These are phyloP conservation scores for Calliphora vicina DNA, from an alignment of 1,140 invertebrate genomes.

Conservation along the genomic window DNA sequence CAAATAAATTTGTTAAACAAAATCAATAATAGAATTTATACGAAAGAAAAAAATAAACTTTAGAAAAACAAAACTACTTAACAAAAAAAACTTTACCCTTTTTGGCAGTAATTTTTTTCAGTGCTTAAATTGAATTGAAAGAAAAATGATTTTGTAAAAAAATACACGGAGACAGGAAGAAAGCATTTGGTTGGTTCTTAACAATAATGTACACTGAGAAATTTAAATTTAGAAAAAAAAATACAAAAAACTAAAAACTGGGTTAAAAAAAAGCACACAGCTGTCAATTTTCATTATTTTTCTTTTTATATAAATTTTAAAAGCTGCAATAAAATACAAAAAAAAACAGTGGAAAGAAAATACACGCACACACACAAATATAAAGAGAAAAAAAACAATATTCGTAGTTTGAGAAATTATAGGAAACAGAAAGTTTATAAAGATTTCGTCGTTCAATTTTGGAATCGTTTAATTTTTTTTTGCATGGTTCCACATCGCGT, in stretches of 20 bases:
- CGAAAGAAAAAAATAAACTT: background rate
- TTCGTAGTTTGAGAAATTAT: background rate
- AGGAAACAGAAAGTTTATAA: background rate
- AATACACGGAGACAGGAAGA: background rate
- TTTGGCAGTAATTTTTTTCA: conserved; percentile 43
- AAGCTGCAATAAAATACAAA: conserved; percentile 3
- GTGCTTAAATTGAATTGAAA: conserved; percentile 17
- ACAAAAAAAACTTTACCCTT: conserved; percentile 45
- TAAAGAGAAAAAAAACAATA: background rate
- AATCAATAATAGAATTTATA: background rate
- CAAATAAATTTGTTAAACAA: no score
- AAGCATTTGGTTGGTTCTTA: background rate
- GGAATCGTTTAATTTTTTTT: background rate
- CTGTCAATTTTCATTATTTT: background rate
- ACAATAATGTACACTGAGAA: conserved; percentile 22
- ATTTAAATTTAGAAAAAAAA: background rate
- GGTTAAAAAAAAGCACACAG: background rate
- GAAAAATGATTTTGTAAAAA: background rate
- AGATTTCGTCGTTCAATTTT: conserved; percentile 14
- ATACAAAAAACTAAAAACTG: background rate
- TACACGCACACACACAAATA: conserved; percentile 5
- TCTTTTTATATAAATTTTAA: background rate
- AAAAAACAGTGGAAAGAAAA: conserved; percentile 2
- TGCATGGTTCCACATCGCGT: background rate
- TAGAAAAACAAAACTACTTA: background rate